Evolutionary conservation across 2,113 vertebrate genomes (phyloP), one percentile per base, ranked within the genome.

Genomic region (Aegotheles bennettii): DNA sequence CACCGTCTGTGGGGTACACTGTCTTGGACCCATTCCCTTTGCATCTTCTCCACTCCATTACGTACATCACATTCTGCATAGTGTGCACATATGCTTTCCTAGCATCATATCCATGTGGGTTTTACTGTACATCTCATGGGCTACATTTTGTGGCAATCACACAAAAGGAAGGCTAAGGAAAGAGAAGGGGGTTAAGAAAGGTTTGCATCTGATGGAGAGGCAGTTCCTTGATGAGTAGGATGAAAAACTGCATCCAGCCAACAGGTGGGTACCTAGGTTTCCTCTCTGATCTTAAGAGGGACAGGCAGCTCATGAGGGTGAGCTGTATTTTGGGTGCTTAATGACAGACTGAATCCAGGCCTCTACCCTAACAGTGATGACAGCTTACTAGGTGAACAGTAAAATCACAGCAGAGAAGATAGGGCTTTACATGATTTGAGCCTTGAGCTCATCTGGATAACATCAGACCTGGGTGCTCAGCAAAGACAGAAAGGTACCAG

Each of bases 41-140:
- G 45, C 9, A 15, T 4, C 2, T 56, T 90, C 57, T 76, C 29
- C 23, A 21, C 56, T 71, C 47, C 51, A 33, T 4, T 40, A 8
- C 4, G 35, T 38, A 4, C 43, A 24, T 23, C 78, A 15, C 12
- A 28, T 31, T 89, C 47, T 54, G 15, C 54, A 53, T 9, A 51
- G 31, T 10, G 10, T 67, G 57, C 21, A 21, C 0, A 0, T 23
- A 48, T 0, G 2, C 21, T 57, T 73, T 57, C 36, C n/a, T 33
- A 69, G 23, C 28, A 51, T 7, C 7, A 63, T 20, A 11, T 29
- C 33, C 60, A 24, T 3, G 1, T 45, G 36, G 3, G n/a, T 85
- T 71, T 40, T 61, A 71, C 19, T 48, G 8, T 14, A 16, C n/a
- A 33, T 68, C 13, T 93, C 40, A 36, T 8, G 53, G n/a, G 7